Conservation (phyloP, 2,113 vertebrate genomes). For the Irena cyanogastra region DNA sequence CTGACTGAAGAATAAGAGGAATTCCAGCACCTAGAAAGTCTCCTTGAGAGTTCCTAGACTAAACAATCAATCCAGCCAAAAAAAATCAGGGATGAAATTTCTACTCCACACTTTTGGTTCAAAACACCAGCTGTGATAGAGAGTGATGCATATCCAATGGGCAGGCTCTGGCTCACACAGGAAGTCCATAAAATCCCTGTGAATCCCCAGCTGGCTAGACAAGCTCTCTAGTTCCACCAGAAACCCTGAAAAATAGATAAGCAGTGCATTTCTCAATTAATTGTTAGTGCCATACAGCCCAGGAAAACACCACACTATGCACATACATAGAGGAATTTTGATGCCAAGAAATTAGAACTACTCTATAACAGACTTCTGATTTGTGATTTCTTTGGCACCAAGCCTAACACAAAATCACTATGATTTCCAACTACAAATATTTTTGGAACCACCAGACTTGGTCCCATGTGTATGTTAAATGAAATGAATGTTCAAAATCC, state of each 20-base stretch:
- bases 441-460: constrained; percentile 60
- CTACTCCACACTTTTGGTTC: constrained; percentile 26
- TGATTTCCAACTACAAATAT: constrained; percentile 67
- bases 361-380: constrained; percentile 37
- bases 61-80: constrained; percentile 64
- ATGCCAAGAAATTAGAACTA: constrained; percentile 36
- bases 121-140: constrained; percentile 36
- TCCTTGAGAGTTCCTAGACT: constrained; percentile 60
- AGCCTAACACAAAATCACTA: constrained; percentile 63
- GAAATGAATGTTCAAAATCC: constrained; percentile 52
- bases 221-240: background rate
- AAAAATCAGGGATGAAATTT: constrained; percentile 63
- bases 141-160: background rate
- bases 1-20: constrained; percentile 61
- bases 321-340: background rate
- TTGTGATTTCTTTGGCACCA: constrained; percentile 60
- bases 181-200: background rate
- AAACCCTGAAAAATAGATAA: constrained; percentile 3
- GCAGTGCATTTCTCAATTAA: background rate
- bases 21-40: constrained; percentile 63
- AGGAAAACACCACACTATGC: background rate
- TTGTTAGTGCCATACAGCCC: background rate
- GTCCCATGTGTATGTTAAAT: constrained; percentile 44
- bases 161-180: background rate
- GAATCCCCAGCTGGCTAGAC: background rate